Conservation (phyloP, 1,140 invertebrate species). For the Coboldia fuscipes region DNA sequence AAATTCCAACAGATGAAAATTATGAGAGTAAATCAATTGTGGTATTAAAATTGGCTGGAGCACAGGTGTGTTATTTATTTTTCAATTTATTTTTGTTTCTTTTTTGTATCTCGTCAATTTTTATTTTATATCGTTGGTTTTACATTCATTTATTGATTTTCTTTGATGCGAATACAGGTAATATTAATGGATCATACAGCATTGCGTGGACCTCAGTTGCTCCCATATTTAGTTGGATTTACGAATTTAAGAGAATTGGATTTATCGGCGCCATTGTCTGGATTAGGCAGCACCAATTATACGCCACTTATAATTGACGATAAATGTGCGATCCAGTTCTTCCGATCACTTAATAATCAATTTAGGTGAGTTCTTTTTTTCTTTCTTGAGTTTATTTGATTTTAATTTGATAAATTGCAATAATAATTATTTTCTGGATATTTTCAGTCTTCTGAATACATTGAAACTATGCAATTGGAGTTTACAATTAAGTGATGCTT, state of each 20-base stretch:
- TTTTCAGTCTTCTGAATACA: constrained; percentile 6
- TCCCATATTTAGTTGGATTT: constrained; percentile 26
- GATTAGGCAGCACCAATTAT: constrained; percentile 4
- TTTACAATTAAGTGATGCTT: constrained; percentile 7
- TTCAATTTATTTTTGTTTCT: no score
- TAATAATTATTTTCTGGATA: not conserved
- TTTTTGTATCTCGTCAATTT: no score
- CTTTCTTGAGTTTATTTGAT: not conserved
- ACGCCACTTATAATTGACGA: constrained; percentile 7
- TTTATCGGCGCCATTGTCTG: constrained; percentile 13
- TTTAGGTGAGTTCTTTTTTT: constrained; percentile 5
- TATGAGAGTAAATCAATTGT: constrained; percentile 11
- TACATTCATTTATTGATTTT: not conserved
- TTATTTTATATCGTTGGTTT: not conserved
- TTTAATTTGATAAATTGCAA: not conserved
- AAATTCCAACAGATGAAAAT: constrained; percentile 9
- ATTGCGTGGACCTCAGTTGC: constrained; percentile 24
- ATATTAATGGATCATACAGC: constrained; percentile 24
- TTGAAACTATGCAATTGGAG: constrained; percentile 8
- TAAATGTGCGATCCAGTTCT: constrained; percentile 6
- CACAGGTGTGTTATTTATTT: constrained; percentile 24
- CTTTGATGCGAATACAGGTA: constrained; percentile 17
- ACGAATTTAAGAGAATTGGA: constrained; percentile 26
- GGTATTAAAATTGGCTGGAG: constrained; percentile 20
- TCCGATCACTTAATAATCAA: constrained; percentile 4